Conservation (phyloP, 2,113 vertebrate species). For the Coryphaenoides rupestris region DNA sequence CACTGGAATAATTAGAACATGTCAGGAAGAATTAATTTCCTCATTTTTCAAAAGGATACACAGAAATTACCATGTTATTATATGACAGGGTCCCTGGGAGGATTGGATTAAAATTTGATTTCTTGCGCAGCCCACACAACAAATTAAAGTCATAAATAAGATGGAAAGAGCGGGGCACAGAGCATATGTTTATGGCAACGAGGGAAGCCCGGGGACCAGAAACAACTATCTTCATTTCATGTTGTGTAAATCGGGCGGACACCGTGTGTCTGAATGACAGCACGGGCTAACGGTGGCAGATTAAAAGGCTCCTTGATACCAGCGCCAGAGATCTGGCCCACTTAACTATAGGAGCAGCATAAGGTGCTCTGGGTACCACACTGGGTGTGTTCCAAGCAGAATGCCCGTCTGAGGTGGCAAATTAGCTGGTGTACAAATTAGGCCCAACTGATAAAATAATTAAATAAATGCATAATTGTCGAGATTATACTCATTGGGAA, state of each 20-base stretch:
- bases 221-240: constrained; percentile 99
- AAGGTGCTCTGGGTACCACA: constrained; percentile 14
- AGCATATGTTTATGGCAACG: constrained; percentile 99
- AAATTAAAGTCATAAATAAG: constrained; percentile 99
- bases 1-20: constrained; percentile 99
- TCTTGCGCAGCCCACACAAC: constrained; percentile 99
- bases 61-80: constrained; percentile 99
- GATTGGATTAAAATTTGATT: constrained; percentile 99
- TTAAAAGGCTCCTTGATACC: constrained; percentile 92
- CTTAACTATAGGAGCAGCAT: constrained; percentile 53
- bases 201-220: constrained; percentile 99
- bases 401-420: constrained; percentile 26
- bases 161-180: constrained; percentile 97
- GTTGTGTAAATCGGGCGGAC: constrained; percentile 99
- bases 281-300: constrained; percentile 93
- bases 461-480: no score
- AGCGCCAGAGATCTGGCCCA: constrained; percentile 84
- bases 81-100: constrained; percentile 99
- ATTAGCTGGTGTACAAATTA: neutral
- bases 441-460: no score
- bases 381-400: constrained; percentile 24
- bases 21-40: constrained; percentile 99
- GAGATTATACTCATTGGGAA: no score
- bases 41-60: constrained; percentile 99
- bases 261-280: constrained; percentile 99